Base-by-base conservation (phyloP, 2,797 vertebrate species). In the Siniperca scherzeri region DNA sequence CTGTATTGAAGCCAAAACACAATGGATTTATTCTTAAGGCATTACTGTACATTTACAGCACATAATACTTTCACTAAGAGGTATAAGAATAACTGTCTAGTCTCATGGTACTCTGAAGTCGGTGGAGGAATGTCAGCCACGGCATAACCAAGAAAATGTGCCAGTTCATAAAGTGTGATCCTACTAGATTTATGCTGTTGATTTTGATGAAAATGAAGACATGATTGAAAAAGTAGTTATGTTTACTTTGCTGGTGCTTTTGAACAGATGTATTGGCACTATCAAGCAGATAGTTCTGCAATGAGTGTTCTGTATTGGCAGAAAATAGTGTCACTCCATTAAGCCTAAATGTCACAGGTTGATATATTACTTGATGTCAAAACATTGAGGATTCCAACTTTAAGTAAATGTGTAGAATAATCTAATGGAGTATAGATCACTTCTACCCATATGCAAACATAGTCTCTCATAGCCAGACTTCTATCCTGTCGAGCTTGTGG, bases 11-110 rank as follows among this genome's bases (percentile, higher is more conserved):
- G 50, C 12, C 78, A 52, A 40, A 59, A 75, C 74, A 89, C 87
- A 89, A 89, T 90, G 73, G 62, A 68, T 62, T 80, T 55, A 82
- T 72, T 82, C 82, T 81, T 22, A 10, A 17, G n/a, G 70, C 60
- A 8, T 42, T 10, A 56, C 78, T 70, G 65, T 55, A 33, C 40
- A 42, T 62, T 59, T 55, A 71, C 66, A 68, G n/a, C 62, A 36
- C 69, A 57, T 78, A 62, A 83, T 56, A 3, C 68, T 70, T 74
- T 78, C 64, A 62, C 22, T 27, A 50, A 55, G 48, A 69, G 57
- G 42, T 59, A 60, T 36, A 14, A 69, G 48, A 72, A 70, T 53
- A 50, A 21, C 22, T 17, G 38, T 46, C 5, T 38, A 9, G 56
- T 61, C 65, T 52, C 56, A 10, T 22, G 67, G 60, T 52, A 6